phyloP scores from a whole-genome alignment of 2,797 vertebrate species.

The Gephyroberyx darwinii region DNA sequence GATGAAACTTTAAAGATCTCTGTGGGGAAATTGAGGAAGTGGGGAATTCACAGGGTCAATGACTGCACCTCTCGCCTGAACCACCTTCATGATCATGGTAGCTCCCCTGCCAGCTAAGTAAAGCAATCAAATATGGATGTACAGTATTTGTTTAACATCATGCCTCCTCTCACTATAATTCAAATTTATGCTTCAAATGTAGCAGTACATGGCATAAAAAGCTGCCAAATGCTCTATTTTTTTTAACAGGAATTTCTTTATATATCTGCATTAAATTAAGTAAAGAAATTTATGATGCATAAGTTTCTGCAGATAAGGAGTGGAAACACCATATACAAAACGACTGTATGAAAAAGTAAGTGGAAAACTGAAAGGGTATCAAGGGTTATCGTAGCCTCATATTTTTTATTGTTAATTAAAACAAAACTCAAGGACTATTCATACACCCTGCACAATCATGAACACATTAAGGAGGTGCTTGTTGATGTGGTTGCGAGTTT shows the following conservation, averaged over 20 bases:
- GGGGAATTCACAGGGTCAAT: too few relatives aligned
- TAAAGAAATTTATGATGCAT: conserved; percentile 5
- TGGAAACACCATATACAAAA: conserved; percentile 42
- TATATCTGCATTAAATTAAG: conserved; percentile 25
- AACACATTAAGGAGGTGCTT: conserved; percentile 33
- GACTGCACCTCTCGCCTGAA: too few relatives aligned
- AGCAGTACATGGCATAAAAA: conserved; percentile 3
- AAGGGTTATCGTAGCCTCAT: conserved; percentile 36
- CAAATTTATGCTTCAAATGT: neutral
- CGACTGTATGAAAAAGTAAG: conserved; percentile 8
- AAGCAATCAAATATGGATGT: too few relatives aligned
- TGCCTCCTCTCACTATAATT: neutral
- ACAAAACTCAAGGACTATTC: conserved; percentile 17
- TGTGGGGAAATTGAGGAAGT: too few relatives aligned
- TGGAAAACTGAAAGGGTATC: conserved; percentile 48
- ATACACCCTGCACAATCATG: conserved; percentile 22
- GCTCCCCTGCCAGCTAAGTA: too few relatives aligned
- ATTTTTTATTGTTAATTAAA: too few relatives aligned
- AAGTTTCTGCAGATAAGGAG: conserved; percentile 28
- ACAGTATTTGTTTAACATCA: neutral
- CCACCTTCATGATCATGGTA: too few relatives aligned
- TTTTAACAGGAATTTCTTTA: conserved; percentile 24
- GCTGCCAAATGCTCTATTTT: neutral
- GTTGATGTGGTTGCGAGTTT: conserved; percentile 27
- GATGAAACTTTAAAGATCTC: too few relatives aligned